Conservation (phyloP, 1,140 invertebrate species). For the Chlorops oryzae region DNA sequence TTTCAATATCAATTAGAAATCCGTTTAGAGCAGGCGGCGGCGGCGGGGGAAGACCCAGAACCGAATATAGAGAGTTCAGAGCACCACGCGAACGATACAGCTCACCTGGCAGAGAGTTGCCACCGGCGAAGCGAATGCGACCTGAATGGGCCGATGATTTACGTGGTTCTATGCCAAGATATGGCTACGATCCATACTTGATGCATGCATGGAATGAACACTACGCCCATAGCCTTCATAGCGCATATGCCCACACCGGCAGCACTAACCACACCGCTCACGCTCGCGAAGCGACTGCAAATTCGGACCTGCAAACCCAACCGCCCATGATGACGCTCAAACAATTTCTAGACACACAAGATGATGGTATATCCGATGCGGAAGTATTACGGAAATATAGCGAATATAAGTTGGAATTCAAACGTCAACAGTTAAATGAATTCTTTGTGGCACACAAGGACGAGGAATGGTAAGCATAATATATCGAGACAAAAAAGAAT, state of each 20-base stretch:
- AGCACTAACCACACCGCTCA: conserved; percentile 36
- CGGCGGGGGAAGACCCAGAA: conserved; percentile 47
- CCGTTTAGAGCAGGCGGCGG: conserved; percentile 36
- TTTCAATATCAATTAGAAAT: conserved; percentile 24
- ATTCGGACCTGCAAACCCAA: conserved; percentile 55
- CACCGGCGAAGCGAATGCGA: conserved; percentile 73
- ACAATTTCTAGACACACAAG: conserved; percentile 90
- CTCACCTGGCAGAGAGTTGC: conserved; percentile 71
- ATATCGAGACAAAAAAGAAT: too few species aligned
- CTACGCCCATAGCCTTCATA: conserved; percentile 46
- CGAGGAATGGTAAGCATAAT: conserved; percentile 99
- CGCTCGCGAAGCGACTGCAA: conserved; percentile 19
- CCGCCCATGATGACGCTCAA: conserved; percentile 97
- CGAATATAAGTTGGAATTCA: conserved; percentile 97
- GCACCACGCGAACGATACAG: conserved; percentile 58
- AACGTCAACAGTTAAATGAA: conserved; percentile 92
- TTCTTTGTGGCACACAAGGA: conserved; percentile 99
- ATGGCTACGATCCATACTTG: conserved; percentile 45
- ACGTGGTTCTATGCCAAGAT: conserved; percentile 45
- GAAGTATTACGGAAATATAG: conserved; percentile 96
- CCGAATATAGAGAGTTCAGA: conserved; percentile 68
- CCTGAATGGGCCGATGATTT: conserved; percentile 62
- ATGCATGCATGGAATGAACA: conserved; percentile 45
- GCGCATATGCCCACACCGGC: conserved; percentile 43
- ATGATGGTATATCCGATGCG: conserved; percentile 95